phyloP scores from a whole-genome alignment of 2,888 invertebrate species.

The Cecidostiba fungosa region DNA sequence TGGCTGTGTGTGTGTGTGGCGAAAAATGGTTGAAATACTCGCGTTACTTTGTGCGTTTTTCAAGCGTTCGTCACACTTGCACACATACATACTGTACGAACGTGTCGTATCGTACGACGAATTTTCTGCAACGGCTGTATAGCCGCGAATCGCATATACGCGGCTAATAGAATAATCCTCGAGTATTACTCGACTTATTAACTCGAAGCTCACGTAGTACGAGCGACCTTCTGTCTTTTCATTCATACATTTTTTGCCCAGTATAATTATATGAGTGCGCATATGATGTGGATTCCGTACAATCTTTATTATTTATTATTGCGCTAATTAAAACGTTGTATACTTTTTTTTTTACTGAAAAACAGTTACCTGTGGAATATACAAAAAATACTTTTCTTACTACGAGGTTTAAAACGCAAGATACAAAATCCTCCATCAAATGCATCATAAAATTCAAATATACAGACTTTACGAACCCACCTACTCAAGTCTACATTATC shows the following conservation, averaged over 20 bases:
- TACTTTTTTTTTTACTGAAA: too few species aligned
- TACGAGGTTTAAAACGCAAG: too few species aligned
- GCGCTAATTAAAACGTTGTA: too few species aligned
- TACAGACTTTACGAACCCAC: too few species aligned
- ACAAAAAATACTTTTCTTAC: too few species aligned
- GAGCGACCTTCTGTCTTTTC: slow-evolving; percentile 13
- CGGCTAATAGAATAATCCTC: slow-evolving; percentile 33
- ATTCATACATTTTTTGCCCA: slow-evolving; percentile 23
- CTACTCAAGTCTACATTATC: too few species aligned
- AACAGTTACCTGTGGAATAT: too few species aligned
- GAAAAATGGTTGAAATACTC: slow-evolving; percentile 30
- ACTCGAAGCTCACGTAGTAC: slow-evolving; percentile 28
- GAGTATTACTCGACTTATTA: slow-evolving; percentile 33
- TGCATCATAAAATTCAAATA: too few species aligned
- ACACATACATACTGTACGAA: not conserved
- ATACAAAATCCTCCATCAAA: too few species aligned
- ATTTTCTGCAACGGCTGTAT: not conserved
- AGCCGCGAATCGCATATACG: slow-evolving; percentile 3
- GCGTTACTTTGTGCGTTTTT: not conserved
- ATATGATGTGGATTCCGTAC: not conserved
- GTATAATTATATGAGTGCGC: not conserved
- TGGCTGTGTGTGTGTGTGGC: not conserved
- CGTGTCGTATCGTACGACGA: slow-evolving; percentile 2
- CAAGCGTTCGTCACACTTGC: not conserved
- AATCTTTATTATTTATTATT: too few species aligned